Conservation (phyloP, 1,140 invertebrate genomes). For the Drosophila biarmipes region DNA sequence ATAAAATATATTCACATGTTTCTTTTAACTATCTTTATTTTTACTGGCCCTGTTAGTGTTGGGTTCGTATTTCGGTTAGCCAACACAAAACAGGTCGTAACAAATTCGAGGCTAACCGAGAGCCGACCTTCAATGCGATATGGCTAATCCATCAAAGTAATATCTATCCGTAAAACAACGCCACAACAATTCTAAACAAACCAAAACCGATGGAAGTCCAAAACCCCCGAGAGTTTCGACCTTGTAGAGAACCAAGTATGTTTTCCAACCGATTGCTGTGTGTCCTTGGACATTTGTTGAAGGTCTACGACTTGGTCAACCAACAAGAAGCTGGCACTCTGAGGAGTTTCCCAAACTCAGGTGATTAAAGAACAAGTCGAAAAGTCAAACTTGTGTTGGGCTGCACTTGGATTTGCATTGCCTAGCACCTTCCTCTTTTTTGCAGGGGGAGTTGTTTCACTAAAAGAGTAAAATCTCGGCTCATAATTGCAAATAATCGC, state of each 20-base stretch:
- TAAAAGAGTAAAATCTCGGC: constrained; percentile 65
- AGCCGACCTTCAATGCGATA: constrained; percentile 49
- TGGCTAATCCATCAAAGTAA: constrained; percentile 72
- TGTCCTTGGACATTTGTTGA: constrained; percentile 56
- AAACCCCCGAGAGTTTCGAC: constrained; percentile 56
- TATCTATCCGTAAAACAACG: constrained; percentile 60
- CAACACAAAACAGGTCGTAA: constrained; percentile 63
- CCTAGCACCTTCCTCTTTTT: constrained; percentile 8
- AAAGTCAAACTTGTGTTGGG: constrained; percentile 57
- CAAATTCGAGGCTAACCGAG: constrained; percentile 55
- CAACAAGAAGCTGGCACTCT: constrained; percentile 38
- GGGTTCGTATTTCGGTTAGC: constrained; percentile 45
- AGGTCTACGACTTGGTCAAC: constrained; percentile 56
- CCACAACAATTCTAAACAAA: constrained; percentile 69
- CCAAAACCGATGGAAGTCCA: constrained; percentile 51
- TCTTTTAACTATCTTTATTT: constrained; percentile 1
- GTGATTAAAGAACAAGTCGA: constrained; percentile 62
- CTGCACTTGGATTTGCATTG: neutral
- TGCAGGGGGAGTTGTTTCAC: constrained; percentile 20
- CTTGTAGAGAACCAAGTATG: constrained; percentile 30
- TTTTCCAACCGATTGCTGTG: constrained; percentile 22
- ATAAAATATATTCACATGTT: neutral
- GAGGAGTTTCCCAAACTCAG: constrained; percentile 40
- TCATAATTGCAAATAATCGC: constrained; percentile 81
- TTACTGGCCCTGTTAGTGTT: constrained; percentile 11